Conservation (phyloP, 2,797 vertebrate genomes). For the Anguilla anguilla region DNA sequence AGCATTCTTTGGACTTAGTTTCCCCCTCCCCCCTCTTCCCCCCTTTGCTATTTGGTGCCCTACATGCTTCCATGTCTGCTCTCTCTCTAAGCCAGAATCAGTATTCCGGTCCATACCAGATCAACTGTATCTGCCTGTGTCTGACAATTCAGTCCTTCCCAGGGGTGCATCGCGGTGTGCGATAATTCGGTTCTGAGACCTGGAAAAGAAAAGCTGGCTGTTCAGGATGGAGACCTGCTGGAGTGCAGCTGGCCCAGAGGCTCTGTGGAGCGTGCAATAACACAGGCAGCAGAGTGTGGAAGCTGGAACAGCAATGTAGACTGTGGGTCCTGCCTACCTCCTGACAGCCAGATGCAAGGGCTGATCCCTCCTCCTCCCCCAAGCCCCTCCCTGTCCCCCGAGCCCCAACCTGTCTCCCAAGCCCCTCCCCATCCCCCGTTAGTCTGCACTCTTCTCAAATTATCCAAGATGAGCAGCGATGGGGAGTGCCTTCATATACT, state of each 20-base stretch:
- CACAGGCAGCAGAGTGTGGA: background rate
- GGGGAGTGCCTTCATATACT: background rate
- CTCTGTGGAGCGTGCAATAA: background rate
- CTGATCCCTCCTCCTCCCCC: too few relatives aligned
- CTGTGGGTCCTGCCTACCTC: background rate
- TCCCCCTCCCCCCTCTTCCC: too few relatives aligned
- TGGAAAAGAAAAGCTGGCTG: background rate
- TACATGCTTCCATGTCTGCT: background rate
- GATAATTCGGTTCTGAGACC: background rate
- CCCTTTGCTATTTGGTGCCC: background rate
- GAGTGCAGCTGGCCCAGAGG: background rate
- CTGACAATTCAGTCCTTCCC: background rate
- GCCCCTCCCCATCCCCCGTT: background rate
- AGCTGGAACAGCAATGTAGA: too few relatives aligned
- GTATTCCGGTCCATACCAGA: background rate
- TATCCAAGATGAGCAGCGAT: background rate
- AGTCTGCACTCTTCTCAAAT: background rate
- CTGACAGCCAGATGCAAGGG: too few relatives aligned
- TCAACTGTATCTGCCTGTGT: background rate
- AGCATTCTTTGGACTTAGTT: background rate
- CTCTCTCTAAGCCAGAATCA: background rate
- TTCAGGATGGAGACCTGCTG: background rate
- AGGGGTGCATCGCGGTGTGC: background rate
- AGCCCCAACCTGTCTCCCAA: too few relatives aligned
- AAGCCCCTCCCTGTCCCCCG: too few relatives aligned